phyloP scores from a whole-genome alignment of 2,113 vertebrate genomes.

The Perca flavescens region DNA sequence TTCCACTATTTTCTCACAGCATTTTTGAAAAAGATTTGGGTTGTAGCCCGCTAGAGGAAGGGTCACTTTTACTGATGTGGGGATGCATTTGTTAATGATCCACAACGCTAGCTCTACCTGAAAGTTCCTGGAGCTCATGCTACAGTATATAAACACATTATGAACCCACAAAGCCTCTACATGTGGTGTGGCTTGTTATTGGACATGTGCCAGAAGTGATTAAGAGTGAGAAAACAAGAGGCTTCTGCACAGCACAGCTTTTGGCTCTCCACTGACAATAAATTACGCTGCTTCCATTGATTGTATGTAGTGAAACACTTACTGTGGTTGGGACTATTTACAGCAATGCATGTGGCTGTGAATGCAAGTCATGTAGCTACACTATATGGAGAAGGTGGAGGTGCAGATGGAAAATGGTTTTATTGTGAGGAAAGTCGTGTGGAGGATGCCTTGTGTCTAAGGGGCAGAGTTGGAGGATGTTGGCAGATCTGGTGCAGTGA shows the following conservation, averaged over 20 bases:
- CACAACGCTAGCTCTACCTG: not conserved
- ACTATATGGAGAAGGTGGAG: not conserved
- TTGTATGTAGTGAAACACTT: conserved; percentile 42
- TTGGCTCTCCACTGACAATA: conserved; percentile 52
- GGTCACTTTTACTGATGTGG: conserved; percentile 26
- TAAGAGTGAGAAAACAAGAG: conserved; percentile 46
- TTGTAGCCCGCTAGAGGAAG: not conserved
- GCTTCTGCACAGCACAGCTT: conserved; percentile 37
- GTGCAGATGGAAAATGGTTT: not conserved
- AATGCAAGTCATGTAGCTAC: not conserved
- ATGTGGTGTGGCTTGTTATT: conserved; percentile 31
- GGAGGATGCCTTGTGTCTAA: conserved; percentile 25
- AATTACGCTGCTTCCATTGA: conserved; percentile 55
- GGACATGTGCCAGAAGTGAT: conserved; percentile 21
- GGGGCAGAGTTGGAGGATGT: conserved; percentile 21
- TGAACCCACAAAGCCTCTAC: not conserved
- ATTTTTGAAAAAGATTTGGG: conserved; percentile 30
- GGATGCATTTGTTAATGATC: conserved; percentile 28
- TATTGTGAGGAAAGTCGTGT: not conserved
- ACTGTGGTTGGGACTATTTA: conserved; percentile 3
- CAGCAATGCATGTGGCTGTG: conserved; percentile 10
- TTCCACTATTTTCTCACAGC: conserved; percentile 17
- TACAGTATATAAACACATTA: conserved; percentile 5
- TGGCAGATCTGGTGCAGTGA: conserved; percentile 48
- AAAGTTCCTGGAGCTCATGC: conserved; percentile 1